These are phyloP conservation scores for Cistogaster globosa DNA, from an alignment of 2,888 invertebrate genomes.

Conservation along the genomic window DNA sequence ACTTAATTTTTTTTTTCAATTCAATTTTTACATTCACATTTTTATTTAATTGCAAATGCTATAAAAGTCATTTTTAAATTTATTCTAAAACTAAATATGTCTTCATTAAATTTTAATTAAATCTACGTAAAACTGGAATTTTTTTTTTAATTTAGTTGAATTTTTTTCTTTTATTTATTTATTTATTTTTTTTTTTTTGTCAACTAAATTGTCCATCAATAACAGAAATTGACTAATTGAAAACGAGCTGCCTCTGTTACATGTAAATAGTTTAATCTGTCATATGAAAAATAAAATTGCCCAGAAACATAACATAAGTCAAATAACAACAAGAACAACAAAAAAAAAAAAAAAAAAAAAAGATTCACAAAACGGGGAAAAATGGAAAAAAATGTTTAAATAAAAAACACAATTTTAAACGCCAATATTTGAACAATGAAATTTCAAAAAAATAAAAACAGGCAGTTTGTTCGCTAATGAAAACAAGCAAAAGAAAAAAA, in stretches of 20 bases:
- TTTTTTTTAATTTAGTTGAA: neutral
- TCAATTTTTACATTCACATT: too few relatives aligned
- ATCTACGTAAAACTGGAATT: too few relatives aligned
- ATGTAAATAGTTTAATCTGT: constrained; percentile 58
- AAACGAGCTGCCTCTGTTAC: constrained; percentile 49
- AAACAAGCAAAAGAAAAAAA: neutral
- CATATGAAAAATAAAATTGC: constrained; percentile 46
- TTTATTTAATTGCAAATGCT: too few relatives aligned
- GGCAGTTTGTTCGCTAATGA: neutral
- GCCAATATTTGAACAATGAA: constrained; percentile 38
- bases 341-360: too few relatives aligned
- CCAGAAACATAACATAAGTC: constrained; percentile 2
- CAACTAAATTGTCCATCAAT: constrained; percentile 42
- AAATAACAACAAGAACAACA: too few relatives aligned
- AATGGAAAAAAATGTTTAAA: neutral
- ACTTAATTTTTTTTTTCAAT: too few relatives aligned
- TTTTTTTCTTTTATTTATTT: neutral
- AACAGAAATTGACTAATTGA: constrained; percentile 61
- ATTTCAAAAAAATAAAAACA: neutral
- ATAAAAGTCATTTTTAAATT: too few relatives aligned
- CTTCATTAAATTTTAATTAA: too few relatives aligned
- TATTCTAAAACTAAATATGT: too few relatives aligned
- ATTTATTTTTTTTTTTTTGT: neutral
- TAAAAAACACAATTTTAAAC: constrained; percentile 23
- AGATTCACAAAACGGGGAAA: neutral